Evolutionary conservation across 1,140 invertebrate genomes (phyloP), one percentile per base, ranked within the genome.

Genomic region (Lerema accius): DNA sequence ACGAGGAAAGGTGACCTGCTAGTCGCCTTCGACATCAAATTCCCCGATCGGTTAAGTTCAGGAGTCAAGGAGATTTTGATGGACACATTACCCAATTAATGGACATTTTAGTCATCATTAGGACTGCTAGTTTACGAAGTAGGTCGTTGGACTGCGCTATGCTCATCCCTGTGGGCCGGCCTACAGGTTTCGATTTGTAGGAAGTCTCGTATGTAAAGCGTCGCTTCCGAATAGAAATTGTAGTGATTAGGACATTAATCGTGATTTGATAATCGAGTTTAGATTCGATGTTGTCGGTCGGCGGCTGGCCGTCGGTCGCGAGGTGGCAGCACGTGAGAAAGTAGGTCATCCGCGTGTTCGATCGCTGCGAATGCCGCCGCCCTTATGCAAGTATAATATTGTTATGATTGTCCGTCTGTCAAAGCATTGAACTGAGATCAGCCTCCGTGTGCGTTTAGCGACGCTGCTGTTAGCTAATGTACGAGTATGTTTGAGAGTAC

Each of bases 11-110:
- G 99, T 51, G 98, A 99, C 91, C 92, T 99, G 3, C 93, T 99
- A 35, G 95, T 99, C 14, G 95, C 96, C 61, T 99, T 99, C 89
- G 98, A 99, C 88, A 98, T 99, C 76, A 95, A 96, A 85, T 99
- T 99, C 92, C 99, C 99, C 0, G 96, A 98, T 26, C 93, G 93
- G 61, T 90, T 99, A 66, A 93, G 95, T 63, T 93, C 95, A 83
- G 94, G 94, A 78, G 95, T 95, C 14, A 98, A 96, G 92, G 97
- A 99, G 87, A 96, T 98, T 82, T 91, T 99, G 17, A 95, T 94
- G 77, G 97, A 98, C 83, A 96, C 96, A 75, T 92, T 99, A 90
- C 97, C 97, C 66, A 94, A 95, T 84, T 94, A 91, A 93, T 32
- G 9, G 9, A 32, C 28, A 32, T 32, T 32, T 32, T 32, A 32